Conservation (phyloP, 2,113 vertebrate genomes). For the Synchiropus splendidus region DNA sequence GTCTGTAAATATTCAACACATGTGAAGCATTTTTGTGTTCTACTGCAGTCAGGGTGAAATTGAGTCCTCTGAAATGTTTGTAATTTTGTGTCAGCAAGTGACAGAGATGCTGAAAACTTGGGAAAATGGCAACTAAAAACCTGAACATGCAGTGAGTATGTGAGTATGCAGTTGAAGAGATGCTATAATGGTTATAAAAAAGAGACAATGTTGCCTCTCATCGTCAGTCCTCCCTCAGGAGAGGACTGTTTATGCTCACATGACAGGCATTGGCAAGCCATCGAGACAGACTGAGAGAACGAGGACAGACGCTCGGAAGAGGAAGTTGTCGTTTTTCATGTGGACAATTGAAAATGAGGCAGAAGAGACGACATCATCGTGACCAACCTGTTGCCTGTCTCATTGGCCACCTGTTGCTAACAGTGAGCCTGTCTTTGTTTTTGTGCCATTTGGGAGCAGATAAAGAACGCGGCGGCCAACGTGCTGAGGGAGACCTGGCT, state of each 20-base stretch:
- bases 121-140: no score
- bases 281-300: conserved; percentile 25
- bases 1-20: no score
- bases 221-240: conserved; percentile 44
- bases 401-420: conserved; percentile 19
- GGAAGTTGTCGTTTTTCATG: conserved; percentile 13
- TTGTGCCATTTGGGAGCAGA: conserved; percentile 63
- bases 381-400: conserved; percentile 47
- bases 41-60: no score
- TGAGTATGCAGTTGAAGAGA: no score
- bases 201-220: conserved; percentile 38
- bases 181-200: no score
- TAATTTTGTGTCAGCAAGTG: no score
- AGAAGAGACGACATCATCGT: conserved; percentile 27
- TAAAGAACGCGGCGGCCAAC: conserved; percentile 94
- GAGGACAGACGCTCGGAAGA: conserved; percentile 31
- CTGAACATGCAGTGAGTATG: no score
- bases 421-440: conserved; percentile 16
- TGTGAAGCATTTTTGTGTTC: no score
- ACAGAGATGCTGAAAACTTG: no score
- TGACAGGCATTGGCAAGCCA: conserved; percentile 45
- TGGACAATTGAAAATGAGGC: conserved; percentile 17
- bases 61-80: no score
- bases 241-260: conserved; percentile 37
- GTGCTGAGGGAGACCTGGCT: conserved; percentile 96